Percentiles rank a stretch among this genome's conserved stretches.
These are phyloP conservation scores for Tillus elongatus DNA, from an alignment of 2,888 invertebrate species.

Conservation along the genomic window DNA sequence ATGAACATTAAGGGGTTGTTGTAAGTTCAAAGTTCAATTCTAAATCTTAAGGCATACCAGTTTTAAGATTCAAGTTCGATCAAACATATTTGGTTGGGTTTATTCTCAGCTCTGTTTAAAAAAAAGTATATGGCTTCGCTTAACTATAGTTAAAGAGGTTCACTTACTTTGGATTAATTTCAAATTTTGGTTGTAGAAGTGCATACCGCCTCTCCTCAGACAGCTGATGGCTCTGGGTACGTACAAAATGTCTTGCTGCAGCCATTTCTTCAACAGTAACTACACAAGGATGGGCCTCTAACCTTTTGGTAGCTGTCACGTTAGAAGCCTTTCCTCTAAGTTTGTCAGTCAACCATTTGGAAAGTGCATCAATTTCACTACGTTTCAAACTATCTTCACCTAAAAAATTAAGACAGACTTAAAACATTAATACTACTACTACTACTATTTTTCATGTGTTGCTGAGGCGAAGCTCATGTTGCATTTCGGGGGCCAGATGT, in stretches of 20 bases:
- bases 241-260: constrained; percentile 87
- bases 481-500: no score
- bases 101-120: no score
- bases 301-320: constrained; percentile 72
- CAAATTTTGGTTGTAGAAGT: constrained; percentile 81
- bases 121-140: no score
- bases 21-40: no score
- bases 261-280: constrained; percentile 96
- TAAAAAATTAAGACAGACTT: constrained; percentile 25
- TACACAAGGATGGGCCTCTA: constrained; percentile 88
- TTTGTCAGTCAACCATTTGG: constrained; percentile 68
- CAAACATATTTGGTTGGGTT: no score
- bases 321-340: constrained; percentile 72
- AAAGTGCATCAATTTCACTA: constrained; percentile 67
- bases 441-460: no score
- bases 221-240: constrained; percentile 74
- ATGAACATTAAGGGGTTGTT: no score
- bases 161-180: constrained; percentile 85
- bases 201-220: constrained; percentile 80
- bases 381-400: constrained; percentile 62
- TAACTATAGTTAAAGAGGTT: no score
- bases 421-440: constrained; percentile 4
- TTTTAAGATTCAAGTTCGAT: no score
- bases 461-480: not conserved
- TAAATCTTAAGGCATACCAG: no score